Conservation (phyloP, 2,113 vertebrate genomes). For the Edolisoma coerulescens region DNA sequence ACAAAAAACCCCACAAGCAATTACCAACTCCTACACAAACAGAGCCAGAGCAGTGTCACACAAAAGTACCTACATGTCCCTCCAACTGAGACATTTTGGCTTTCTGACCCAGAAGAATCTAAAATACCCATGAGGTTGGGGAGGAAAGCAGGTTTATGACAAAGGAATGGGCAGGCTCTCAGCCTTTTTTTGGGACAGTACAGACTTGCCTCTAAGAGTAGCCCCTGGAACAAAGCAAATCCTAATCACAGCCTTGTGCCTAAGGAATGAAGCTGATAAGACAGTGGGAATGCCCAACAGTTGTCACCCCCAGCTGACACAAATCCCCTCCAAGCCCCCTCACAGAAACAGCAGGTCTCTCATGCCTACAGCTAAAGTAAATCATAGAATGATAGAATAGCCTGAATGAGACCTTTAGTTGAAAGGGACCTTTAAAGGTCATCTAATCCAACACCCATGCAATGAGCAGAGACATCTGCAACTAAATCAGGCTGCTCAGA, state of each 20-base stretch:
- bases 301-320: conserved; percentile 12
- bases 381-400: background rate
- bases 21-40: background rate
- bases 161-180: background rate
- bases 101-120: background rate
- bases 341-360: background rate
- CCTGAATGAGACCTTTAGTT: background rate
- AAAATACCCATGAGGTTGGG: background rate
- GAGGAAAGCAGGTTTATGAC: background rate
- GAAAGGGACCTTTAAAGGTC: background rate
- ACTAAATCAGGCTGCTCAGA: background rate
- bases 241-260: background rate
- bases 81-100: background rate
- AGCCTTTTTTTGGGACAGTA: background rate
- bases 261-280: background rate
- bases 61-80: background rate
- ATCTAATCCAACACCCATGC: background rate
- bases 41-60: background rate
- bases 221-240: background rate
- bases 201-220: background rate
- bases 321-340: background rate
- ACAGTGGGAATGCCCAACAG: conserved; percentile 22
- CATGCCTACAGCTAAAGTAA: background rate
- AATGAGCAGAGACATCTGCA: background rate
- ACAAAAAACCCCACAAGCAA: background rate